Evolutionary conservation across 2,113 vertebrate genomes (phyloP).

Genomic region (Mesocricetus auratus): DNA sequence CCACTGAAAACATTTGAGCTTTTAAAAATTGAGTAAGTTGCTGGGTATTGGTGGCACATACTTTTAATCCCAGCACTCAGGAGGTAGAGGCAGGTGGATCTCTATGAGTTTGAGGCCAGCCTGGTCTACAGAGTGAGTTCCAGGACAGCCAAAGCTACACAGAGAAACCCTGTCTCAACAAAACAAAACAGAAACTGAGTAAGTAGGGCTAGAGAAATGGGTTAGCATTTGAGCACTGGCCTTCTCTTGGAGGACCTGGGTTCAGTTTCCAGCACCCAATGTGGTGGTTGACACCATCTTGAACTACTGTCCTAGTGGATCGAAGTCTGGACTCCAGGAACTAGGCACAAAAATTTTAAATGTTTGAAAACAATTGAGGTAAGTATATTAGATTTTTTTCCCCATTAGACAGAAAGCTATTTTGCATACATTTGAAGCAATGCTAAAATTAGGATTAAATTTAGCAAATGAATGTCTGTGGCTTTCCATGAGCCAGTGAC

Average conservation of each 20-base stretch:
- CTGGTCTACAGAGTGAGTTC: not conserved
- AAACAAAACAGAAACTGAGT: not conserved
- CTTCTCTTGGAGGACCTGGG: not conserved
- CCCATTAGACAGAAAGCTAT: not conserved
- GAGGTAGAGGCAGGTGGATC: not conserved
- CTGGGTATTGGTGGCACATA: not conserved
- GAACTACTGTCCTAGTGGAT: not conserved
- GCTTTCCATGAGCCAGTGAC: not conserved
- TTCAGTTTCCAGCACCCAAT: too few relatives aligned
- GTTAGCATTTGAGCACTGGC: not conserved
- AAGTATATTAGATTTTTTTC: constrained; percentile 50
- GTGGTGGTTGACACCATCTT: not conserved
- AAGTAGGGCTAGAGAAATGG: not conserved
- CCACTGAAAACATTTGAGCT: constrained; percentile 14
- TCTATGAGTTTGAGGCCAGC: not conserved
- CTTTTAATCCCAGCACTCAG: not conserved
- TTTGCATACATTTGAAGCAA: constrained; percentile 51
- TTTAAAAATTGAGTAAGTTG: constrained; percentile 30
- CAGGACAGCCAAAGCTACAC: not conserved
- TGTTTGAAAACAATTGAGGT: constrained; percentile 37
- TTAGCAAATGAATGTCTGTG: not conserved
- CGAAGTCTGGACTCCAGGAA: not conserved
- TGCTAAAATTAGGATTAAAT: constrained; percentile 46
- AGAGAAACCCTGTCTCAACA: not conserved
- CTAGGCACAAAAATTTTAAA: not conserved